Percentiles rank a stretch among this genome's conserved stretches.
These are phyloP conservation scores for Falco rusticolus DNA, from an alignment of 2,797 vertebrate species.

Conservation along the genomic window DNA sequence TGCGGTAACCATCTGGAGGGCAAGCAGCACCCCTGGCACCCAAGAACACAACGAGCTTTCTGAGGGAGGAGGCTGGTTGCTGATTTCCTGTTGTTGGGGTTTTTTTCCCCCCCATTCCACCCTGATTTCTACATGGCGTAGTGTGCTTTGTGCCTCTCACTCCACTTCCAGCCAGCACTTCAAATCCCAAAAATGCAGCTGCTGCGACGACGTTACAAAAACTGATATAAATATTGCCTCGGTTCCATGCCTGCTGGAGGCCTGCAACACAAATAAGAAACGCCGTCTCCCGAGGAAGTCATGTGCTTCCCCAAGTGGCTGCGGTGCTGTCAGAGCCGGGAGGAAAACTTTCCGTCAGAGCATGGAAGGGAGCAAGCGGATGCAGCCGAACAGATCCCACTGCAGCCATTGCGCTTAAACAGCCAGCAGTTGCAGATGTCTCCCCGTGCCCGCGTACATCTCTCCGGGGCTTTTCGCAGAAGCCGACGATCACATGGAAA, in stretches of 20 bases:
- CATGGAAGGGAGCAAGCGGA: background rate
- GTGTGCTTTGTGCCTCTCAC: background rate
- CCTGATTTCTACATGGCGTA: fast-evolving
- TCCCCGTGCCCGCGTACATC: fast-evolving
- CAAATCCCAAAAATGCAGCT: slow-evolving; percentile 44
- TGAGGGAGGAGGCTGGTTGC: background rate
- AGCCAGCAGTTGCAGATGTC: background rate
- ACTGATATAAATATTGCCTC: slow-evolving; percentile 38
- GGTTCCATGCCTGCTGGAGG: slow-evolving; percentile 44
- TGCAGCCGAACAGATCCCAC: background rate
- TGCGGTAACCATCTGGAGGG: background rate
- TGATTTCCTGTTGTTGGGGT: background rate
- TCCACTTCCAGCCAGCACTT: slow-evolving; percentile 5
- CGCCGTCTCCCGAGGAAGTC: slow-evolving; percentile 3
- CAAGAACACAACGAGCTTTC: background rate
- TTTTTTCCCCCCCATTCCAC: background rate
- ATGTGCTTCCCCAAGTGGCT: slow-evolving; percentile 31
- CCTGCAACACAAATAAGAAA: slow-evolving; percentile 39
- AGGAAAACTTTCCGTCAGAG: slow-evolving; percentile 46
- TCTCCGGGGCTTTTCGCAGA: background rate
- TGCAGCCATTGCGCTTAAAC: background rate
- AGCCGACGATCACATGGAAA: background rate
- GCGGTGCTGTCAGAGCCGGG: background rate
- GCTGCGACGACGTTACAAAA: background rate
- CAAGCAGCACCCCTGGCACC: background rate